phyloP scores from a whole-genome alignment of 1,140 invertebrate species.

The Dendrolimus punctatus region DNA sequence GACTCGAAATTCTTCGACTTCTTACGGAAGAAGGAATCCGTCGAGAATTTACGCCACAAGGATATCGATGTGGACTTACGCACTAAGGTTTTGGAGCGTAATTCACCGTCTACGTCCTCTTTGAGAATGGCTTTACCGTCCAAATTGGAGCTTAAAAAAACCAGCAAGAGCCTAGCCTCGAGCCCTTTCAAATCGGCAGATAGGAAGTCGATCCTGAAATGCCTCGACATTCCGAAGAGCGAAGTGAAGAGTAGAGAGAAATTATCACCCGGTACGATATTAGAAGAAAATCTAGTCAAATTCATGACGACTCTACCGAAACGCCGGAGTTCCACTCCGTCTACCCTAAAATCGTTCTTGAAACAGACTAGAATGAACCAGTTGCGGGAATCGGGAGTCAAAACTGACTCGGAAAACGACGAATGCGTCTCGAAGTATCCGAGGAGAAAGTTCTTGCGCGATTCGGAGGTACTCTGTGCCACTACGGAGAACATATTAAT shows the following conservation, averaged over 20 bases:
- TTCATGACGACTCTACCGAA: constrained; percentile 36
- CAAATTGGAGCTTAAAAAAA: not conserved
- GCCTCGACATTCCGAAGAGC: constrained; percentile 46
- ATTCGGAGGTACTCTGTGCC: constrained; percentile 34
- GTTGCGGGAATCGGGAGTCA: constrained; percentile 31
- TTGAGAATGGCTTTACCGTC: constrained; percentile 3
- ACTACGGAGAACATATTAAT: constrained; percentile 50
- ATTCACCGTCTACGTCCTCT: constrained; percentile 18
- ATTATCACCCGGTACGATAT: constrained; percentile 16
- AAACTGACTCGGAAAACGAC: constrained; percentile 53
- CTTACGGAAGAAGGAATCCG: constrained; percentile 7
- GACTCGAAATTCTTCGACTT: constrained; percentile 2
- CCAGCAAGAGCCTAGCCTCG: constrained; percentile 35
- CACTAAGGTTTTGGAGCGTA: constrained; percentile 6
- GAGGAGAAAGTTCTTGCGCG: constrained; percentile 9
- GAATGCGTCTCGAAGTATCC: constrained; percentile 15
- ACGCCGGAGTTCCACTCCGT: constrained; percentile 50
- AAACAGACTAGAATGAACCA: constrained; percentile 22
- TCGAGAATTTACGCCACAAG: too few relatives aligned
- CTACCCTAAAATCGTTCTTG: constrained; percentile 7
- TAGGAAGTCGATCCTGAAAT: constrained; percentile 31
- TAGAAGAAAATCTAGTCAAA: constrained; percentile 41
- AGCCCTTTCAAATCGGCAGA: constrained; percentile 38
- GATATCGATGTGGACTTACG: not conserved
- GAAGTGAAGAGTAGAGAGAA: constrained; percentile 18